phyloP scores from a whole-genome alignment of 2,113 vertebrate species.

The Vulpes vulpes region DNA sequence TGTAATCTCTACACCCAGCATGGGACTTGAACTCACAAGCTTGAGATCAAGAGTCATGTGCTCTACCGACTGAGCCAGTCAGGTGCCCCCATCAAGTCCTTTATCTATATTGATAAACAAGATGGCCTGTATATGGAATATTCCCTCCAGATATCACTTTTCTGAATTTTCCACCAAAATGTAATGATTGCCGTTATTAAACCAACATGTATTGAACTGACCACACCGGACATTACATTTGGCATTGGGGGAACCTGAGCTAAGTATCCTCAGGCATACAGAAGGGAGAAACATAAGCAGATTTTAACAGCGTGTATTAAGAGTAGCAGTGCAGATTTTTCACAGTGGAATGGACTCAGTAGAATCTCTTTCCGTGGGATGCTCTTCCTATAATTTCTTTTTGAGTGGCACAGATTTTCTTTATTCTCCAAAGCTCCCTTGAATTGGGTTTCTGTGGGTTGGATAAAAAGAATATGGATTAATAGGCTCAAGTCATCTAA shows the following conservation, averaged over 20 bases:
- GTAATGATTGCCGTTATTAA: not conserved
- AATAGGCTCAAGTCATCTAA: not conserved
- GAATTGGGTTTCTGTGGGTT: slow-evolving; percentile 44
- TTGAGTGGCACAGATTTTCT: not conserved
- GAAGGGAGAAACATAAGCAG: not conserved
- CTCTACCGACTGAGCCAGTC: not conserved
- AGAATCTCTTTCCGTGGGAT: not conserved
- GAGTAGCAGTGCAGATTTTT: not conserved
- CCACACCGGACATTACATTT: not conserved
- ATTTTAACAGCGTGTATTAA: not conserved
- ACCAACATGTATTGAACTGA: not conserved
- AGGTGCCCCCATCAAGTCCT: not conserved
- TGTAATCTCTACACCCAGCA: not conserved
- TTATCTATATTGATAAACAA: not conserved
- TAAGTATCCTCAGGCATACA: not conserved
- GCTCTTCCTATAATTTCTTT: not conserved
- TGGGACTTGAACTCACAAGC: not conserved
- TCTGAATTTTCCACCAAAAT: not conserved
- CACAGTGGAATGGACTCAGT: not conserved
- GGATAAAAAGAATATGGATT: not conserved
- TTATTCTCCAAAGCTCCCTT: slow-evolving; percentile 2
- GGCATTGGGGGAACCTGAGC: not conserved
- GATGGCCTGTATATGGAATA: not conserved
- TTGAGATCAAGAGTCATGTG: not conserved
- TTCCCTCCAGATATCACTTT: not conserved